A percentile compares a stretch with the other conserved stretches of the same genome.
phyloP scores from a whole-genome alignment of 30 jellyfish, hydroid and myxozoan species.

The Turritopsis dohrnii region DNA sequence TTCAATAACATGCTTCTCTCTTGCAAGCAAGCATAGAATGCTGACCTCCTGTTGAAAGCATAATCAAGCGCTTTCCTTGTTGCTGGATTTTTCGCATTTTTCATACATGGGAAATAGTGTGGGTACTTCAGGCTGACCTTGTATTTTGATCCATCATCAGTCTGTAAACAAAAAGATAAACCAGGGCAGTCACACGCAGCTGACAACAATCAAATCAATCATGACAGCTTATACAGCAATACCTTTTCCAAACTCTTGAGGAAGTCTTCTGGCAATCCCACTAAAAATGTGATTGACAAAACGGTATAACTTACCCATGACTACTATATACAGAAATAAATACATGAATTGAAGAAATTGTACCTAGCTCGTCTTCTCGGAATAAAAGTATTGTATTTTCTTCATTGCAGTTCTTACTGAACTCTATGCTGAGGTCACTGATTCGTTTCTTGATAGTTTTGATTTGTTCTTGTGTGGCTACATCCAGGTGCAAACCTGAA shows the following conservation, averaged over 20 bases:
- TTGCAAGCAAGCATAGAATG: background rate
- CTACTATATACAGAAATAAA: background rate
- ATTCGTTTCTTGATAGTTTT: constrained; percentile 65
- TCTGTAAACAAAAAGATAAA: constrained; percentile 8
- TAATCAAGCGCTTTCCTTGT: constrained; percentile 66
- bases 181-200: background rate
- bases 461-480: constrained; percentile 53
- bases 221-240: background rate
- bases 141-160: constrained; percentile 50
- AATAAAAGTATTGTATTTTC: constrained; percentile 79
- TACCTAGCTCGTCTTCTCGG: constrained; percentile 54
- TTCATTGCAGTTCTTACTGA: constrained; percentile 66
- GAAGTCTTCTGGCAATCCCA: constrained; percentile 68
- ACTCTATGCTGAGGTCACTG: constrained; percentile 81
- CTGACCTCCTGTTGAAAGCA: constrained; percentile 50
- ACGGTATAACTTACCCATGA: background rate
- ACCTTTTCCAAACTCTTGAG: constrained; percentile 56
- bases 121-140: constrained; percentile 82
- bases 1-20: background rate
- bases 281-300: constrained; percentile 2
- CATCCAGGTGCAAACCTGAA: constrained; percentile 51
- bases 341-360: background rate
- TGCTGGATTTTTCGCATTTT: constrained; percentile 57
- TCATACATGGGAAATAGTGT: constrained; percentile 77
- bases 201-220: background rate